Base-by-base conservation (phyloP, 2,113 vertebrate species). In the Nothoprocta pentlandii region DNA sequence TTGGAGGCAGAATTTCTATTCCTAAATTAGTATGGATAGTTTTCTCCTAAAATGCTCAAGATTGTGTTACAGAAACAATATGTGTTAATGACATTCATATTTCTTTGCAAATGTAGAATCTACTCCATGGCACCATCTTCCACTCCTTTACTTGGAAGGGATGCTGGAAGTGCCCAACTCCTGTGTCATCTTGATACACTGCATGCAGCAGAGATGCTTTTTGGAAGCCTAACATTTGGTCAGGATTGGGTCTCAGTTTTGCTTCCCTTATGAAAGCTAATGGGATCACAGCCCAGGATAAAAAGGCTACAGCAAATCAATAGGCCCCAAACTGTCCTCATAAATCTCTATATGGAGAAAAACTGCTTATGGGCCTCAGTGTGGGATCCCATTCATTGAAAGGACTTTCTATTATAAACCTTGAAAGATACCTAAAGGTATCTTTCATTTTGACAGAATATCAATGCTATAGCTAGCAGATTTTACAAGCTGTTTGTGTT, bases 271-370 rank as follows among this genome's bases (percentile, higher is more conserved):
- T 36, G 59, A 80, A 67, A 77, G 59, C 82, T 87, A 67, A 67
- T 2, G 6, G 58, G 64, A 73, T 80, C 41, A 16, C 63, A 94
- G 79, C 75, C 79, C 8, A 2, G 79, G 53, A 58, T 63, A 44
- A 70, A 39, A 68, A 86, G 64, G 61, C 53, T 39, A 1, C 41
- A 28, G 68, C 63, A 85, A 93, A 96, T 94, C 92, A 63, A 67
- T 78, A 78, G 80, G n/a, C 25, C 12, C 80, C 80, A 54, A 74
- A 74, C 42, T 54, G 51, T 1, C 0, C 46, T 83, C n/a, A 4
- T 90, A 88, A 86, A 94, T 92, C 53, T 85, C 82, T 59, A 17
- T 68, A 62, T 2, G 6, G 47, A 51, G 66, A 84, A 36, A 6
- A 80, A 4, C 73, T 36, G 0, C 8, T 2, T 2, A 12, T n/a